Base-by-base conservation (phyloP, 2,797 vertebrate species). In the Cyprinodon diabolis region DNA sequence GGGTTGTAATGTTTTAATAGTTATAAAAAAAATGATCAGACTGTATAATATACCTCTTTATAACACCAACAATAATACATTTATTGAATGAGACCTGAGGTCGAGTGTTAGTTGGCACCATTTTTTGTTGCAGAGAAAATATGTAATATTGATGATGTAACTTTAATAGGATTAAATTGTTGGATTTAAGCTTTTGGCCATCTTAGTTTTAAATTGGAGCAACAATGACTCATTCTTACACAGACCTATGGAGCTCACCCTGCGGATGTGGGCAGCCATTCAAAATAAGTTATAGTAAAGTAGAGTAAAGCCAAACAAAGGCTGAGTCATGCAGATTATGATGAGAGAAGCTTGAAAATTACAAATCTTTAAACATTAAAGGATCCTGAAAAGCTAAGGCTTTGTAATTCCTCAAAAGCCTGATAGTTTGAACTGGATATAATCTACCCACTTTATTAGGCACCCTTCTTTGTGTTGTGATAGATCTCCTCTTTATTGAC, bases 201-300 rank as follows among this genome's bases (percentile, higher is more conserved):
- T 86, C 80, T 82, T 74, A 78, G 11, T 78, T 81, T 74, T 25
- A 66, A 78, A 71, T 78, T 80, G 75, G 48, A 82, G 75, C 51
- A 80, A 66, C 86, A 75, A 40, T 88, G 83, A 89, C 56, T 90
- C 83, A 88, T 1, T 63, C 60, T 63, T 63, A 37, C 71, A 1
- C 62, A 76, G 70, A 81, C 81, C 78, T 76, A 66, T 75, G 48
- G 72, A 66, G 75, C 62, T 85, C 68, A 67, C n/a, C 15, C 30
- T 67, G 84, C 79, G 76, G 78, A 72, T 69, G 82, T 79, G 76
- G 71, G 86, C 82, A 84, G 83, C 86, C 84, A 35, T 80, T 84
- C 66, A 81, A 82, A 86, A 77, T 67, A 84, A 92, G 84, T 87
- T 79, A 78, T 87, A 84, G 78, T 90, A 77, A 84, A 90, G 75